Evolutionary conservation across 1,140 invertebrate genomes (phyloP), one percentile per base, ranked within the genome.

Genomic region (Hylyphantes graminicola): DNA sequence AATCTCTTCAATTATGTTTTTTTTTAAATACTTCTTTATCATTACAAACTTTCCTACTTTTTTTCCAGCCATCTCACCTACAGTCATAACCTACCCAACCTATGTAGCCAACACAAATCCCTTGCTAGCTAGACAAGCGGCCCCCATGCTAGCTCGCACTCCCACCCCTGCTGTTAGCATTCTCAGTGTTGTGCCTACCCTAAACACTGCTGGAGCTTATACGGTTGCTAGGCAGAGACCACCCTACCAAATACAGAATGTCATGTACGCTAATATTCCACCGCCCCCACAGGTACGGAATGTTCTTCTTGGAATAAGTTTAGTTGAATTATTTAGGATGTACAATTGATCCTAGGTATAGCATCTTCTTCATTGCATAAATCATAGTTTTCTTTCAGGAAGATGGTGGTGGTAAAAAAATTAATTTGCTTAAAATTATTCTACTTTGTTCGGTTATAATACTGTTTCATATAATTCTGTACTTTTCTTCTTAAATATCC

Each of bases 61-160:
- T 17, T 11, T 63, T 76, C 51, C 9, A 63, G 35, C 74, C 48
- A 76, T 76, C 48, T 83, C 80, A 17, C 80, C 50, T 0, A 68
- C 80, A 55, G 80, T 83, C 19, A 83, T 83, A 10, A 67, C 80
- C 17, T 83, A 83, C 50, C 80, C 80, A 48, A 83, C 80, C 6
- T 83, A 83, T 57, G 80, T 83, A 10, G 80, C 80, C 51, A 83
- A 75, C 53, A 65, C 70, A 7, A 75, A 64, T 59, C n/a, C 80
- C 7, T 50, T 75, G 10, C 64, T 83, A 21, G 72, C 63, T 1
- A 83, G 80, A 12, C 61, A 70, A 17, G 72, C 80, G 13, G 50
- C 51, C 50, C n/a, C 70, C 12, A 72, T 83, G 6, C 9, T 75
- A 7, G 50, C 61, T 13, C 70, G 70, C 1, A 50, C 59, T 48